phyloP scores from a whole-genome alignment of 2,113 vertebrate species.

The Plecotus auritus region DNA sequence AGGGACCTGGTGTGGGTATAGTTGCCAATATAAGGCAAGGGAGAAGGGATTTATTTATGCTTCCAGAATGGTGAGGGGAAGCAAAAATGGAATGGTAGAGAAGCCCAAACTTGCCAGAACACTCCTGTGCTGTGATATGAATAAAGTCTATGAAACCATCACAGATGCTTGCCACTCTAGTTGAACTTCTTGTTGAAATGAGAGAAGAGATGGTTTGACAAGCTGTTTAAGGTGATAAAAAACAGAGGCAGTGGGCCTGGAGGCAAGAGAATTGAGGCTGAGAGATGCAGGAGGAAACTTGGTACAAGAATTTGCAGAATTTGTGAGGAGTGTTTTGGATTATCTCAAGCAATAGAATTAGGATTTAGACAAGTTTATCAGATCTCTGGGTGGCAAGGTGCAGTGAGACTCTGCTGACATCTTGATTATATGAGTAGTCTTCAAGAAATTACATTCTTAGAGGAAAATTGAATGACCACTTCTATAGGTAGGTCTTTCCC shows the following conservation, averaged over 20 bases:
- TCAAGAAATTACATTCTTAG: neutral
- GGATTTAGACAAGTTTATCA: neutral
- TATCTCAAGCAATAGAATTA: neutral
- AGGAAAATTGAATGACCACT: neutral
- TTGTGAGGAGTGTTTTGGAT: neutral
- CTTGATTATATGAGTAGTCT: neutral
- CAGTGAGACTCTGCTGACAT: neutral
- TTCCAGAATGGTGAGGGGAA: neutral
- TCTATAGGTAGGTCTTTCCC: neutral
- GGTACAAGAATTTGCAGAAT: neutral
- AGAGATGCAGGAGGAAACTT: neutral
- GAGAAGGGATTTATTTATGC: neutral
- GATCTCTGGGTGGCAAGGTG: neutral
- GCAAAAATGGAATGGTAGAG: neutral
- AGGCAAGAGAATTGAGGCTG: neutral
- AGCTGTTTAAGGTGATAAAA: neutral
- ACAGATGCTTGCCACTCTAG: neutral
- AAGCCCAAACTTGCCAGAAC: accelerated
- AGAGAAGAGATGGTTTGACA: neutral
- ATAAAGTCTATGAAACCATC: neutral
- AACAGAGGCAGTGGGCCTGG: neutral
- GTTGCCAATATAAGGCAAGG: neutral
- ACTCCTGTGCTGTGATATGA: neutral
- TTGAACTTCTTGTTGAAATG: neutral
- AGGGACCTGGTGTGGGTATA: neutral